Evolutionary conservation across 2,888 invertebrate genomes (phyloP), one percentile per base, ranked within the genome.

Genomic region (Philhelius pedissequus): DNA sequence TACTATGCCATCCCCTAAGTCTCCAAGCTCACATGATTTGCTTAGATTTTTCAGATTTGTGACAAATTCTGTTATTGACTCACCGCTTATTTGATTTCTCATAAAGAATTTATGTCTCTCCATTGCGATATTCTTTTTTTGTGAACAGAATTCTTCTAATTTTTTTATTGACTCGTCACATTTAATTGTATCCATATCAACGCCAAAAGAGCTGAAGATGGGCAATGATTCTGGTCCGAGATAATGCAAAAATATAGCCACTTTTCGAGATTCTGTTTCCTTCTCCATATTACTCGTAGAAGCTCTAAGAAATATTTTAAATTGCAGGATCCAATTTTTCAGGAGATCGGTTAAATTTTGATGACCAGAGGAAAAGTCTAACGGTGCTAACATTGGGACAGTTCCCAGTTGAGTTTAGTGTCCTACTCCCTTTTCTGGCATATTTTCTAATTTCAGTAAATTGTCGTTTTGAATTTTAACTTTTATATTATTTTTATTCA

Each of bases 121-220:
- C 56, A 76, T 64, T 2, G 70, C 64, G 3, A 76, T 81, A 38
- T 81, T 81, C 22, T 70, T 71, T 58, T 75, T 76, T 22, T 40
- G 70, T 2, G 50, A 35, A 27, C 27, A 62, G 35, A 62, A 73
- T 52, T 50, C 60, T 18, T 50, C 27, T 27, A 71, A 60, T 38
- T 73, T 62, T 2, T 52, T 9, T 13, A 62, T 62, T 8, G 38
- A 11, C 2, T 48, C 25, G 5, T 35, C 18, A 50, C 18, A 20
- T 11, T 52, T 8, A 22, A 38, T 27, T 25, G 15, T 38, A n/a
- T 50, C 35, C 15, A 71, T 60, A 9, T 40, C 25, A 4, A 62
- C 3, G 4, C 20, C 35, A 22, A 62, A n/a, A 0, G 50, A 73
- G n/a, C 20, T 62, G 27, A 73, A 73, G 18, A 73, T 62, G 8